Conservation (phyloP, 2,888 invertebrate genomes). For the Aleiodes testaceus region DNA sequence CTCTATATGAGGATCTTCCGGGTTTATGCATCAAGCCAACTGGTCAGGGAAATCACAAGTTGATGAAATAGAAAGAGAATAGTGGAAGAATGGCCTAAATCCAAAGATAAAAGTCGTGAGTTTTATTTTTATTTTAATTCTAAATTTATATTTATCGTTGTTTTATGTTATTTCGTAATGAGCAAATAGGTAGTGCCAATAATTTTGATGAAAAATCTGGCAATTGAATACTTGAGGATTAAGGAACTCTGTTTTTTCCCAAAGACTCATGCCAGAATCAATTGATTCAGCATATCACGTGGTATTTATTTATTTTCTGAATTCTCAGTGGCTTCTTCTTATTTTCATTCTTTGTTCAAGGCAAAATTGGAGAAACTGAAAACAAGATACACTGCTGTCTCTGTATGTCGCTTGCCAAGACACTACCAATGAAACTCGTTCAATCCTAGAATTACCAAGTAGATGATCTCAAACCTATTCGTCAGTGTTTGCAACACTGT, state of each 20-base stretch:
- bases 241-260: neutral
- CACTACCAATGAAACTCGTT: neutral
- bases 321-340: neutral
- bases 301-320: neutral
- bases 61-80: conserved; percentile 55
- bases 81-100: conserved; percentile 55
- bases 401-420: neutral
- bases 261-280: conserved; percentile 4
- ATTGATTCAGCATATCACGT: conserved; percentile 17
- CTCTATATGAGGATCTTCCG: conserved; percentile 61
- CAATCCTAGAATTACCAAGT: conserved; percentile 9
- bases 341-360: neutral
- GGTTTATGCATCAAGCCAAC: conserved; percentile 65
- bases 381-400: neutral
- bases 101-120: conserved; percentile 62
- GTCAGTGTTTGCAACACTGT: conserved; percentile 13
- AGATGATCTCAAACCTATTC: neutral
- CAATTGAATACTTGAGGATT: neutral
- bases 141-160: conserved; percentile 6
- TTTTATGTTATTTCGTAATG: conserved; percentile 32
- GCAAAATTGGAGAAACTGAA: neutral
- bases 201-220: conserved; percentile 39
- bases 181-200: conserved; percentile 59
- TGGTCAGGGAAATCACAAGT: conserved; percentile 58
- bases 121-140: neutral